A percentile compares a stretch with the other conserved stretches of the same genome.
phyloP scores from a whole-genome alignment of 2,888 invertebrate species.

The Drosophila mettleri region DNA sequence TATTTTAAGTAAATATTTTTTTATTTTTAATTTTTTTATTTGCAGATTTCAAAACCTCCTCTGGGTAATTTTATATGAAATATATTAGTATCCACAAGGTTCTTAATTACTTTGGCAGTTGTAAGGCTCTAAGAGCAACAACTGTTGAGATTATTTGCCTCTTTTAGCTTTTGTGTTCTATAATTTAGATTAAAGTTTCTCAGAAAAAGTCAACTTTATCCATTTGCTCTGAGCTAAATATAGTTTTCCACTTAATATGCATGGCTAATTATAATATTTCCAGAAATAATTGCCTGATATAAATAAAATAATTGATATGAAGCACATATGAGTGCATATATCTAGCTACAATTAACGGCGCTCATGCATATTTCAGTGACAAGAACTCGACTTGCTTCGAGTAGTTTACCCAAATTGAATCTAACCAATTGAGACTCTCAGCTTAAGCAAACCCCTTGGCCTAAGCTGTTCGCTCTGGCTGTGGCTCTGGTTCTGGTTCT shows the following conservation, averaged over 20 bases:
- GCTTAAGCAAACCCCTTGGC: conserved; percentile 12
- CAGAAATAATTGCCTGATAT: background rate
- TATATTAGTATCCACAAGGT: too few species aligned
- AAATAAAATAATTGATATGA: conserved; percentile 4
- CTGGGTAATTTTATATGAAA: too few species aligned
- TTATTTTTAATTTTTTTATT: too few species aligned
- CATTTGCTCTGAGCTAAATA: background rate
- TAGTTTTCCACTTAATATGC: background rate
- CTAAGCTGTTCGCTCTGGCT: conserved; percentile 16
- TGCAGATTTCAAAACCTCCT: too few species aligned
- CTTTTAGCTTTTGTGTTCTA: background rate
- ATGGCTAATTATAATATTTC: conserved; percentile 1
- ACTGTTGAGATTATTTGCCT: background rate
- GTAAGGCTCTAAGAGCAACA: background rate
- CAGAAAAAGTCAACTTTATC: background rate
- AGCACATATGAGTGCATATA: background rate
- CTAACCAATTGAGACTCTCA: conserved; percentile 41
- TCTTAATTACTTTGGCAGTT: too few species aligned
- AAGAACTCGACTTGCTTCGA: conserved; percentile 28
- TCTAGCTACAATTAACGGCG: conserved; percentile 27
- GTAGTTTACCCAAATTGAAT: conserved; percentile 57
- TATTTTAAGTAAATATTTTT: too few species aligned
- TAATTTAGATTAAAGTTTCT: background rate
- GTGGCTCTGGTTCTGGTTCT: background rate
- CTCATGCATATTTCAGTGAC: conserved; percentile 14